Percentiles rank a stretch among this genome's conserved stretches.
Conservation (phyloP, 2,888 invertebrate species). For the Pristionchus fissidentatus region DNA sequence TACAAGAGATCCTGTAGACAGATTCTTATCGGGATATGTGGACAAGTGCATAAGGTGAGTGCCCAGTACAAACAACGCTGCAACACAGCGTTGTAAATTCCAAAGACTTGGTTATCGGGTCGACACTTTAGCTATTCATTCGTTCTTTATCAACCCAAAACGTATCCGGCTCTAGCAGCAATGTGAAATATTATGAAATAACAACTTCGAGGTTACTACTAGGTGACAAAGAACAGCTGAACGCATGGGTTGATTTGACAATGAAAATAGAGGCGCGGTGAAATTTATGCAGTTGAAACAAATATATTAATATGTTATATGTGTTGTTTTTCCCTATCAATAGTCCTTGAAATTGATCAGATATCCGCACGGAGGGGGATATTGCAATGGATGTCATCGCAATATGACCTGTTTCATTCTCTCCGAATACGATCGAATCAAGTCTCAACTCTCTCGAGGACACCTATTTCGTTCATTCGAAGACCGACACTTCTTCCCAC, state of each 20-base stretch:
- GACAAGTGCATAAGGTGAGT: slow-evolving; percentile 70
- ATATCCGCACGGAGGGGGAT: slow-evolving; percentile 55
- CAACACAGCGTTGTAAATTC: no score
- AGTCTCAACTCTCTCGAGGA: slow-evolving; percentile 54
- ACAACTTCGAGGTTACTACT: no score
- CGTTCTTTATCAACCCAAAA: no score
- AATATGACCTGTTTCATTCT: slow-evolving; percentile 72
- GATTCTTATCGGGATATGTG: slow-evolving; percentile 71
- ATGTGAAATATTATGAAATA: no score
- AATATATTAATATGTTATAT: no score
- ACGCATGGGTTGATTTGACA: no score
- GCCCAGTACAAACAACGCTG: background rate
- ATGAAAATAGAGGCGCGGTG: no score
- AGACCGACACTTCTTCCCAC: slow-evolving; percentile 71
- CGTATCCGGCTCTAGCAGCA: no score
- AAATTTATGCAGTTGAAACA: background rate
- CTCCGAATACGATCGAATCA: slow-evolving; percentile 67
- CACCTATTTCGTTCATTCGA: slow-evolving; percentile 62
- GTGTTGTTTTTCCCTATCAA: no score
- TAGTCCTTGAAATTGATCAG: slow-evolving; percentile 43
- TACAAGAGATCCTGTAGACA: slow-evolving; percentile 69
- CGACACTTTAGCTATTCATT: no score
- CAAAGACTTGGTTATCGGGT: no score
- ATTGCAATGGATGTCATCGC: slow-evolving; percentile 70
- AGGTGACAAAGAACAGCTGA: no score